Evolutionary conservation across 1,140 invertebrate species (phyloP).

Genomic region (Halesus radiatus): DNA sequence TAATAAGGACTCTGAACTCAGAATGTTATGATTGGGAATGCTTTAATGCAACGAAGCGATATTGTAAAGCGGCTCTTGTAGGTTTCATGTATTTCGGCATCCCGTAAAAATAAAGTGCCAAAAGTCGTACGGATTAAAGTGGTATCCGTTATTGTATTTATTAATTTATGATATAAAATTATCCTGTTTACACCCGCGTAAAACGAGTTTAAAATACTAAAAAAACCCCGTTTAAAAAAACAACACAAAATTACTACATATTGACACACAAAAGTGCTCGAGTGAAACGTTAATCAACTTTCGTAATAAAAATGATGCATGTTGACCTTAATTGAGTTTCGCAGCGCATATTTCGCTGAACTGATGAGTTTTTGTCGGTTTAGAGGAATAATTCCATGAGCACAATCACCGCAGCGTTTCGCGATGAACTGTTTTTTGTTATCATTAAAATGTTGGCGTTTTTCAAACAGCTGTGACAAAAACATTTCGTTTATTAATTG

Average conservation of each 20-base stretch:
- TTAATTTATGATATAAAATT: no score
- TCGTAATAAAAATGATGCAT: no score
- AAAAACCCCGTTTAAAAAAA: no score
- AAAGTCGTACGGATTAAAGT: no score
- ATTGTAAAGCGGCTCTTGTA: neutral
- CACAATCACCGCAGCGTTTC: neutral
- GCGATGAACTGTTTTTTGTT: neutral
- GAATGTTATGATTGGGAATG: conserved; percentile 71
- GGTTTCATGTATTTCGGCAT: no score
- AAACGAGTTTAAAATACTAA: no score
- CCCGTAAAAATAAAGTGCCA: no score
- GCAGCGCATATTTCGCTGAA: neutral
- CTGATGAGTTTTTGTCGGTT: neutral
- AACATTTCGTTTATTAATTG: neutral
- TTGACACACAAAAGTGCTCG: no score
- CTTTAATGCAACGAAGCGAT: conserved; percentile 35
- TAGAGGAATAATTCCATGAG: neutral
- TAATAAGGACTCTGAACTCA: conserved; percentile 66
- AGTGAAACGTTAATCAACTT: no score
- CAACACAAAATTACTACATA: no score
- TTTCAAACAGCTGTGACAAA: neutral
- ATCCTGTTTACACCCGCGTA: no score
- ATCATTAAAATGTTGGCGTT: neutral
- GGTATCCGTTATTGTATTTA: neutral
- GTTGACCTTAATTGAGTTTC: neutral